Conservation (phyloP, 2,113 vertebrate genomes). For the Chionomys nivalis region DNA sequence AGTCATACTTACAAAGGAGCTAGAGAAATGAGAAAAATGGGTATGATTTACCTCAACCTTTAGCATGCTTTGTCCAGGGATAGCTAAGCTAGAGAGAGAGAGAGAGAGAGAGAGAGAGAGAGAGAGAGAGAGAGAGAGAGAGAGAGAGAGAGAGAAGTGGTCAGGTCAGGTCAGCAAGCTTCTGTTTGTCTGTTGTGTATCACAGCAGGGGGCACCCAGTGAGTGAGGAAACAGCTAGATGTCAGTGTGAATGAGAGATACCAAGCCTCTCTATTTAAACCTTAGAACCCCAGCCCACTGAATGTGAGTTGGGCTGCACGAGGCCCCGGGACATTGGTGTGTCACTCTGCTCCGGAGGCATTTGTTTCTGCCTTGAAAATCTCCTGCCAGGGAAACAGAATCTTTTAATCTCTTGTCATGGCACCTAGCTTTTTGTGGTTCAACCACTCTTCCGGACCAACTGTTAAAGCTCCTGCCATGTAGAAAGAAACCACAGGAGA, state of each 20-base stretch:
- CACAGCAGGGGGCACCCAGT: not conserved
- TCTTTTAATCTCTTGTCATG: not conserved
- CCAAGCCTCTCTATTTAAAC: not conserved
- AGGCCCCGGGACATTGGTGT: not conserved
- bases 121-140: not conserved
- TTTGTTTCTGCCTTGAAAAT: not conserved
- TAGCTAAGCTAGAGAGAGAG: not conserved
- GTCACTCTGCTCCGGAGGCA: not conserved
- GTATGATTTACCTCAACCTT: not conserved
- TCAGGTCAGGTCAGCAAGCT: fast-evolving
- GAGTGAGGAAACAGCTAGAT: not conserved
- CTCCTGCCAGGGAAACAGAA: not conserved
- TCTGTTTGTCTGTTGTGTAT: not conserved
- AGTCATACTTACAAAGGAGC: not conserved
- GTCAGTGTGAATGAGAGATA: not conserved
- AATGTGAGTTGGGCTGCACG: not conserved
- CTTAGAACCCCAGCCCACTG: not conserved
- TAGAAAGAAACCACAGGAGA: not conserved
- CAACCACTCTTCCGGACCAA: not conserved
- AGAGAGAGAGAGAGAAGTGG: not conserved
- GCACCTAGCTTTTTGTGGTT: not conserved
- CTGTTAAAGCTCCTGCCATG: not conserved
- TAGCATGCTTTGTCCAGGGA: not conserved
- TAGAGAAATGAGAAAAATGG: not conserved
- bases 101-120: not conserved